phyloP scores from a whole-genome alignment of 53 echinoderm and acorn worm genomes.

The Hippasteria phrygiana region DNA sequence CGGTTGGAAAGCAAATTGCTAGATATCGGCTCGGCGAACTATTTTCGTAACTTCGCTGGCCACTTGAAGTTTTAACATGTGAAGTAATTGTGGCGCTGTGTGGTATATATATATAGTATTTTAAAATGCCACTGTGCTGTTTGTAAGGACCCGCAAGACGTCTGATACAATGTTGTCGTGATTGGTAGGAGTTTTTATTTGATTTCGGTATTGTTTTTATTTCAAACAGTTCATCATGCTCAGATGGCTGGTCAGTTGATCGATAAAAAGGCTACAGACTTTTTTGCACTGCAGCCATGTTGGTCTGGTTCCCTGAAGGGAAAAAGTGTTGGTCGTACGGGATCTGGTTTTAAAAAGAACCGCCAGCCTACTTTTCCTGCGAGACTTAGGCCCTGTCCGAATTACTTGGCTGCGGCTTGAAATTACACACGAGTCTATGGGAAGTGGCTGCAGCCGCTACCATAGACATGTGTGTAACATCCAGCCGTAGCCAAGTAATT shows the following conservation, averaged over 20 bases:
- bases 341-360: neutral
- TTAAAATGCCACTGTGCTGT: neutral
- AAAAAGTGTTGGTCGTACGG: no score
- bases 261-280: neutral
- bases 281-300: neutral
- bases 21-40: neutral
- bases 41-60: slow-evolving; percentile 23
- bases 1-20: neutral
- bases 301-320: neutral
- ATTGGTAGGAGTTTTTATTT: no score
- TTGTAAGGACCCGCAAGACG: no score
- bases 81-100: slow-evolving; percentile 3
- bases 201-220: no score
- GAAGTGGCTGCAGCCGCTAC: no score
- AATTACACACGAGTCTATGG: no score
- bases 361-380: neutral
- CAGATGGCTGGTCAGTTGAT: no score
- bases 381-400: neutral
- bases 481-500: no score
- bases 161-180: no score
- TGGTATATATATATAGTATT: neutral
- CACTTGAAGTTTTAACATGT: neutral
- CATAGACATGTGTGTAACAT: no score
- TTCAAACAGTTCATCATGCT: no score
- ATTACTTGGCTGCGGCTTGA: no score